phyloP scores from a whole-genome alignment of 2,113 vertebrate genomes.

The Albula goreensis region DNA sequence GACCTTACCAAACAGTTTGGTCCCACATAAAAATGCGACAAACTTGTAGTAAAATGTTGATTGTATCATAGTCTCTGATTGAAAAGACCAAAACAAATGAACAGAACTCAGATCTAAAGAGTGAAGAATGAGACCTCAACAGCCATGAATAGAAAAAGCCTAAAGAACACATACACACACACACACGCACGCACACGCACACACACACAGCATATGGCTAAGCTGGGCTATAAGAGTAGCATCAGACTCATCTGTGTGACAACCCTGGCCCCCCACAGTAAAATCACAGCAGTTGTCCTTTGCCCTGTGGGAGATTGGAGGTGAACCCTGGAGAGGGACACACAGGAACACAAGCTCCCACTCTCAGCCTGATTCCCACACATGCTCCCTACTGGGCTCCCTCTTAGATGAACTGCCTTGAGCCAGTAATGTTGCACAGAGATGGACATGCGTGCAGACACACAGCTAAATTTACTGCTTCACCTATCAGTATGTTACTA shows the following conservation, averaged over 20 bases:
- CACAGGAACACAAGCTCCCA: neutral
- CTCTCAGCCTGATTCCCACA: neutral
- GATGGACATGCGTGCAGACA: neutral
- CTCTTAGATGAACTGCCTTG: neutral
- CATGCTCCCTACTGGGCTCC: neutral
- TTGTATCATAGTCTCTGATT: too few relatives aligned
- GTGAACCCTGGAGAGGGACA: neutral
- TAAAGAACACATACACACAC: neutral
- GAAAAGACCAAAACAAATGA: too few relatives aligned
- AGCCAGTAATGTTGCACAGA: neutral
- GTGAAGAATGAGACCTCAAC: too few relatives aligned
- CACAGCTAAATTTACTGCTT: slow-evolving; percentile 15
- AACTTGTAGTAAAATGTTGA: too few relatives aligned
- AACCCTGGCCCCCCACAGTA: neutral
- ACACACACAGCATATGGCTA: neutral
- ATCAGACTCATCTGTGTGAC: neutral
- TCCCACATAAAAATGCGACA: too few relatives aligned
- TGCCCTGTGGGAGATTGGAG: neutral
- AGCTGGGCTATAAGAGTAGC: neutral
- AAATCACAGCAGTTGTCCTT: neutral
- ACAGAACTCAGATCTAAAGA: too few relatives aligned
- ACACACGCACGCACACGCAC: neutral
- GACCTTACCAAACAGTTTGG: too few relatives aligned
- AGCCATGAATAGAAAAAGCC: neutral
- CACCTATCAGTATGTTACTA: neutral